These are phyloP conservation scores for Bombus picipes DNA, from an alignment of 1,140 invertebrate species.

Conservation along the genomic window DNA sequence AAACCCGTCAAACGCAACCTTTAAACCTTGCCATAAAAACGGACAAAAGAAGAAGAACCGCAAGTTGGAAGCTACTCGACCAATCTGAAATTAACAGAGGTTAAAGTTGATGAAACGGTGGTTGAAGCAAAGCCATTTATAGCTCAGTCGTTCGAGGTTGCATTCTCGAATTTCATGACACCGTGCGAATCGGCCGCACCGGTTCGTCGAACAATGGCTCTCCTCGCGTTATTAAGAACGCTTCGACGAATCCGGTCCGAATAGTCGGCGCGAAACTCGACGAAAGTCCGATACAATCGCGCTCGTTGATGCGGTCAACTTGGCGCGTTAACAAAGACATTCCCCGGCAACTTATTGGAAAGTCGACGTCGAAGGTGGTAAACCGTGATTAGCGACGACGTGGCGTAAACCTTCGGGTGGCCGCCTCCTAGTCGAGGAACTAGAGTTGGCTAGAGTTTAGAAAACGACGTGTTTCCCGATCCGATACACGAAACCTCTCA, in stretches of 20 bases:
- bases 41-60: background rate
- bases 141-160: background rate
- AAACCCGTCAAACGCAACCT: background rate
- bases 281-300: slow-evolving; percentile 32
- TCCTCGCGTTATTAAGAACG: slow-evolving; percentile 31
- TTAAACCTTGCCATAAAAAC: background rate
- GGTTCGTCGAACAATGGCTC: background rate
- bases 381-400: slow-evolving; percentile 32
- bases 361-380: slow-evolving; percentile 23
- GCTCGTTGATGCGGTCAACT: slow-evolving; percentile 35
- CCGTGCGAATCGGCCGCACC: background rate
- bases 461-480: slow-evolving; percentile 6
- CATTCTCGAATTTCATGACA: background rate
- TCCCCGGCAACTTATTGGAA: slow-evolving; percentile 31
- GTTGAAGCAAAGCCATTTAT: background rate
- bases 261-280: background rate
- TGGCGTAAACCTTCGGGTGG: background rate
- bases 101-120: background rate
- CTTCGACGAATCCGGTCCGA: slow-evolving; percentile 23
- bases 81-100: background rate
- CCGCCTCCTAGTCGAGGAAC: background rate
- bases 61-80: background rate
- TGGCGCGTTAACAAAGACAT: slow-evolving; percentile 48
- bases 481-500: too few species aligned
- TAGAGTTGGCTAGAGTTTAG: slow-evolving; percentile 7